phyloP scores from a whole-genome alignment of 1,140 invertebrate species.

The Diabrotica undecimpunctata region DNA sequence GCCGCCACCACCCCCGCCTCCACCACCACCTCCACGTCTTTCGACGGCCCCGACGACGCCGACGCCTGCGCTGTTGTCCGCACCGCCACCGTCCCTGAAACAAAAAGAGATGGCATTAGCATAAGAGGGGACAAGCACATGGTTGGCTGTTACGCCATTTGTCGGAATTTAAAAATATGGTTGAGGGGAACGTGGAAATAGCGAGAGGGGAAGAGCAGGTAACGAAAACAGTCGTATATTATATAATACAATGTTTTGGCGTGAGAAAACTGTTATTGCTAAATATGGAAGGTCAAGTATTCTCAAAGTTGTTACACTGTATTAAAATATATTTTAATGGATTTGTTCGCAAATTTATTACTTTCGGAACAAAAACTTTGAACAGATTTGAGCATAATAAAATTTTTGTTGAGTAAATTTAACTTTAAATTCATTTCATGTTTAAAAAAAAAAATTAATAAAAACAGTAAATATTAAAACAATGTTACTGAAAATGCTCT shows the following conservation, averaged over 20 bases:
- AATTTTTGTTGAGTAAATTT: too few relatives aligned
- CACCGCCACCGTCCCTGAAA: conserved; percentile 50
- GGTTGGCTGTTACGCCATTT: conserved; percentile 3
- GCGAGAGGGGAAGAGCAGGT: conserved; percentile 4
- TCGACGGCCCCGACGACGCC: conserved; percentile 45
- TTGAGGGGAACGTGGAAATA: not conserved
- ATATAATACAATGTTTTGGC: not conserved
- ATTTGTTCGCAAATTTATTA: too few relatives aligned
- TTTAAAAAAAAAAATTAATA: too few relatives aligned
- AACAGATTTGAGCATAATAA: too few relatives aligned
- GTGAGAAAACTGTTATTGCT: not conserved
- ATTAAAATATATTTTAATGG: not conserved
- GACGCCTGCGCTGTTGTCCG: conserved; percentile 28
- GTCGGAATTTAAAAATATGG: not conserved
- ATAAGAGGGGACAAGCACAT: conserved; percentile 15
- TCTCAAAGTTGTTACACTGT: not conserved
- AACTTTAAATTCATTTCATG: too few relatives aligned
- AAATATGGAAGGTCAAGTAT: not conserved
- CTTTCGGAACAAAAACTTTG: too few relatives aligned
- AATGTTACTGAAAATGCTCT: too few relatives aligned
- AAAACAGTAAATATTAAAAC: too few relatives aligned
- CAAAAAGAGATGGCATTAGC: conserved; percentile 7
- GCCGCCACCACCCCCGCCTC: conserved; percentile 51
- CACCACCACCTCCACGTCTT: conserved; percentile 56
- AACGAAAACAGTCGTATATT: not conserved